These are phyloP conservation scores for Lagorchestes hirsutus DNA, from an alignment of 2,797 vertebrate genomes.

Conservation along the genomic window DNA sequence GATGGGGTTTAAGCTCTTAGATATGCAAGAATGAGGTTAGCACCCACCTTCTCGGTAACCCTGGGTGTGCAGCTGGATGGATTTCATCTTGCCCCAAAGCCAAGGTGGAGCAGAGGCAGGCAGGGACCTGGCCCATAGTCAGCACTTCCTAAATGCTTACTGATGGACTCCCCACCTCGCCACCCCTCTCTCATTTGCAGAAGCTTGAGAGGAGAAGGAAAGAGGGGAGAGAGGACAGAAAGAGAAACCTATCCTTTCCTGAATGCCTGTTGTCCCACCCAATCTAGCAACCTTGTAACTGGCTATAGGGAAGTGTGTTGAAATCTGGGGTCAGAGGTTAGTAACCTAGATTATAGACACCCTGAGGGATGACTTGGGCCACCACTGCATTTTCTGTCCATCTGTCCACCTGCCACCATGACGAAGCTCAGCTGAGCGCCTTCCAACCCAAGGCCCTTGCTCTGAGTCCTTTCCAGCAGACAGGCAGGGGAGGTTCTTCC, in stretches of 20 bases:
- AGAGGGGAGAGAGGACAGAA: not conserved
- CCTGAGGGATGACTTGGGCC: not conserved
- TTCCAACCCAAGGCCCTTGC: not conserved
- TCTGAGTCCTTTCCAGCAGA: not conserved
- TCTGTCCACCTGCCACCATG: not conserved
- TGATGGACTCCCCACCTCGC: not conserved
- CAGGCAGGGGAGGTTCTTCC: not conserved
- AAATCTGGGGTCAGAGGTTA: not conserved
- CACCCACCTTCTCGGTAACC: not conserved
- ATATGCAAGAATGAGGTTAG: not conserved
- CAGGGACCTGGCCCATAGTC: not conserved
- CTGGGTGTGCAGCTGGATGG: not conserved
- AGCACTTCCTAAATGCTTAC: not conserved
- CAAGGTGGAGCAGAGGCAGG: not conserved
- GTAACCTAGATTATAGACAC: not conserved
- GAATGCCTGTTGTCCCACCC: not conserved
- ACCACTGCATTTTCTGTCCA: not conserved
- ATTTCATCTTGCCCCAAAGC: not conserved
- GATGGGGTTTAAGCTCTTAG: not conserved
- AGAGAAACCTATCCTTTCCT: not conserved
- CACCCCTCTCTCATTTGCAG: accelerated
- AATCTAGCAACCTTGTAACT: not conserved
- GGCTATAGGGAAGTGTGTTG: not conserved
- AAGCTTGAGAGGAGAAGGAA: not conserved
- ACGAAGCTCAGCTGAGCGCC: accelerated